A percentile compares a stretch with the other conserved stretches of the same genome.
Evolutionary conservation across 2,888 invertebrate genomes (phyloP).

Genomic region (Brachyptera risi): DNA sequence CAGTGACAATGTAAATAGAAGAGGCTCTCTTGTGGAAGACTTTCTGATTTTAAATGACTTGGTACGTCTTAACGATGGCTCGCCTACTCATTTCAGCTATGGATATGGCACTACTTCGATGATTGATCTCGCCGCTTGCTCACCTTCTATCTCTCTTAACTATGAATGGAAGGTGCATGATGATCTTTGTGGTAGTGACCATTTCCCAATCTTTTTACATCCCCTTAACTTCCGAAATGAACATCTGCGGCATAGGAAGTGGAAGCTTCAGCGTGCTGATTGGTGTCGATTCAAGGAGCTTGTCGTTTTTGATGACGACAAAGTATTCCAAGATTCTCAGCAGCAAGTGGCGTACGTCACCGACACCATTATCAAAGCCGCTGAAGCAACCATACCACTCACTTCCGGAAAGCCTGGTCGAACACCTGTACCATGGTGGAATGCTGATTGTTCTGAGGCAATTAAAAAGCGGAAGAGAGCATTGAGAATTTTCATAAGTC

Average conservation of each 20-base stretch:
- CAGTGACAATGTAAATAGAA: not conserved
- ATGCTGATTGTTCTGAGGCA: not conserved
- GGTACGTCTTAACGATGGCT: not conserved
- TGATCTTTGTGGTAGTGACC: conserved; percentile 4
- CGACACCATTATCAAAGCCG: not conserved
- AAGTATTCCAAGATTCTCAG: not conserved
- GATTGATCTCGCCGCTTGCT: not conserved
- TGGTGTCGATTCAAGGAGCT: not conserved
- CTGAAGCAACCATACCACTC: not conserved
- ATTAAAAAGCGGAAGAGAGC: not conserved
- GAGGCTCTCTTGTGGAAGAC: not conserved
- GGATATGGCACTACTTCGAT: not conserved
- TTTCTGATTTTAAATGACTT: not conserved
- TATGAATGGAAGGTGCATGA: not conserved
- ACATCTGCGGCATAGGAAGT: not conserved
- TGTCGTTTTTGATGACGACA: not conserved
- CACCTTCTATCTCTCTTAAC: not conserved
- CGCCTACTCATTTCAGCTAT: not conserved
- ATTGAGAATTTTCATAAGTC: not conserved
- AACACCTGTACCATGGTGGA: conserved; percentile 10
- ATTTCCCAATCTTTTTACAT: not conserved
- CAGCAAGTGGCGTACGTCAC: not conserved
- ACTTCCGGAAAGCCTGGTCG: not conserved
- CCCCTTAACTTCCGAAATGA: not conserved
- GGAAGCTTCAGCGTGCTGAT: not conserved